Percentiles rank a stretch among this genome's conserved stretches.
Conservation (phyloP, 2,113 vertebrate species). For the Chaetodon trifascialis region DNA sequence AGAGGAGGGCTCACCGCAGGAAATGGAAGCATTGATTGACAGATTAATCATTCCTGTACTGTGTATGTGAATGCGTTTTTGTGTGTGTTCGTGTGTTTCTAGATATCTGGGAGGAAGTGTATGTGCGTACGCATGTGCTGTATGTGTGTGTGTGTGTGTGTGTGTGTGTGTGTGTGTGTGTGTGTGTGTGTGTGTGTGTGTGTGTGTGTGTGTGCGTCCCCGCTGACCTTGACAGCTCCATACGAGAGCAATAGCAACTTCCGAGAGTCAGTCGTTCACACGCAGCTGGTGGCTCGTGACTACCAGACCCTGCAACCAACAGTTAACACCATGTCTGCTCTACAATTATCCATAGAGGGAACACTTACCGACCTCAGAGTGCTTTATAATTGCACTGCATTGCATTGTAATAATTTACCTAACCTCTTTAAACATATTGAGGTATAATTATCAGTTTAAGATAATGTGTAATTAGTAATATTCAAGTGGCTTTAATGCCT, state of each 20-base stretch:
- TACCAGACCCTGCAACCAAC: constrained; percentile 58
- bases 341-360: constrained; percentile 71
- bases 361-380: constrained; percentile 43
- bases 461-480: constrained; percentile 54
- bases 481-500: constrained; percentile 40
- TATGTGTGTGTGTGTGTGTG: constrained; percentile 57
- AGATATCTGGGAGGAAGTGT: constrained; percentile 27
- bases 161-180: constrained; percentile 26
- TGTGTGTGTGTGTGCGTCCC: constrained; percentile 61
- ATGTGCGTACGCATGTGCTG: constrained; percentile 32
- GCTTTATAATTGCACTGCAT: constrained; percentile 59
- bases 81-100: constrained; percentile 37
- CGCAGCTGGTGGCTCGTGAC: constrained; percentile 69
- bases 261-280: constrained; percentile 72
- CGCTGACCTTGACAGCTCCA: constrained; percentile 83
- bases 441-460: constrained; percentile 49
- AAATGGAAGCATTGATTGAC: constrained; percentile 85
- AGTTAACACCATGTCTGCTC: constrained; percentile 63
- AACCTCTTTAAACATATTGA: constrained; percentile 50
- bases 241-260: constrained; percentile 68
- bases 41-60: constrained; percentile 85
- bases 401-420: constrained; percentile 34
- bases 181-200: constrained; percentile 31
- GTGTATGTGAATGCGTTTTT: constrained; percentile 17
- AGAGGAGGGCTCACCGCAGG: constrained; percentile 78